Conservation (phyloP, 1,140 invertebrate genomes). For the Nomia melanderi region DNA sequence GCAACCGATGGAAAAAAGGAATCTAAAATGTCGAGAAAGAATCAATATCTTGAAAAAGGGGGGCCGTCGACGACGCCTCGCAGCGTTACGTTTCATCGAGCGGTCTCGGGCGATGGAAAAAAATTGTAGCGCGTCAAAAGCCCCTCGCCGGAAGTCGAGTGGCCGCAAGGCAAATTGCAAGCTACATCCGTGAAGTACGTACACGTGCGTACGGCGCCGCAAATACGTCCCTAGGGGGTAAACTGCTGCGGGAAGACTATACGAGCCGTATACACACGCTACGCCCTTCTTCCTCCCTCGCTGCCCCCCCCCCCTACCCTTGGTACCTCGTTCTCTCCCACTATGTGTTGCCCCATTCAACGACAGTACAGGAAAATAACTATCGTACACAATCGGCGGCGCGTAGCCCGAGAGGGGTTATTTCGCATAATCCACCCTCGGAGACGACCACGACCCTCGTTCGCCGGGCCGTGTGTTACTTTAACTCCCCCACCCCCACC, state of each 20-base stretch:
- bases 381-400: slow-evolving; percentile 62
- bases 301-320: too few species aligned
- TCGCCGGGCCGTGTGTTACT: slow-evolving; percentile 13
- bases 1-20: neutral
- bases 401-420: slow-evolving; percentile 63
- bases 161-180: slow-evolving; percentile 55
- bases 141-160: slow-evolving; percentile 53
- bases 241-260: slow-evolving; percentile 38
- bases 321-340: too few species aligned
- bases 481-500: slow-evolving; percentile 26
- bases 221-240: slow-evolving; percentile 52
- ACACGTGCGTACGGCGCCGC: slow-evolving; percentile 43
- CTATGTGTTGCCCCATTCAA: slow-evolving; percentile 25
- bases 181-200: slow-evolving; percentile 47
- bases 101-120: slow-evolving; percentile 8
- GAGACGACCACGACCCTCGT: slow-evolving; percentile 49
- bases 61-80: neutral
- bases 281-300: neutral
- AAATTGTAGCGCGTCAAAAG: slow-evolving; percentile 52
- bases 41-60: neutral
- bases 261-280: slow-evolving; percentile 31
- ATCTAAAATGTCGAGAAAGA: neutral
- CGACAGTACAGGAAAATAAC: slow-evolving; percentile 61
- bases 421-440: slow-evolving; percentile 68
- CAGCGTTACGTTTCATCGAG: neutral